A percentile compares a stretch with the other conserved stretches of the same genome.
Evolutionary conservation across 2,888 invertebrate genomes (phyloP).

Genomic region (Diadromus collaris): DNA sequence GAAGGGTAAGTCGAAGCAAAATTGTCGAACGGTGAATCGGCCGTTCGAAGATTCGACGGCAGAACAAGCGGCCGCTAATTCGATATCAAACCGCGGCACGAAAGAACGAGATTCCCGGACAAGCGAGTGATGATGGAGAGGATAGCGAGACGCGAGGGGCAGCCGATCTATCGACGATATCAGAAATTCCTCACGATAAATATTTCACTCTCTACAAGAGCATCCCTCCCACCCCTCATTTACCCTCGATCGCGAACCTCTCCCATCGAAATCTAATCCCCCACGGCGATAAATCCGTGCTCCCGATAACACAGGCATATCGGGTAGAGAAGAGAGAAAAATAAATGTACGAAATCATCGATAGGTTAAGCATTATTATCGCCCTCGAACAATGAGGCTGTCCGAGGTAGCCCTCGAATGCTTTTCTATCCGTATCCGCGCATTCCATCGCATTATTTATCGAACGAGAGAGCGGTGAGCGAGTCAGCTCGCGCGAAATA

Average conservation of each 20-base stretch:
- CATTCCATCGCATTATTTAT: slow-evolving; percentile 36
- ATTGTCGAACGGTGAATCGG: background rate
- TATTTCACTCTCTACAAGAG: slow-evolving; percentile 58
- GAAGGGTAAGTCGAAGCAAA: background rate
- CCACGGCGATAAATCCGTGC: slow-evolving; percentile 61
- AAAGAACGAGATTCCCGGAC: slow-evolving; percentile 19
- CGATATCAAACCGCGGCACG: slow-evolving; percentile 20
- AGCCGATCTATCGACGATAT: slow-evolving; percentile 51
- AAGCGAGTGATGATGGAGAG: slow-evolving; percentile 12
- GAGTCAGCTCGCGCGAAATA: background rate
- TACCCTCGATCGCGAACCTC: background rate
- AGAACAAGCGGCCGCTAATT: slow-evolving; percentile 21
- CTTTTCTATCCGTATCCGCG: no score
- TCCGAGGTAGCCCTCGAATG: background rate
- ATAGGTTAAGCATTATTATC: slow-evolving; percentile 52
- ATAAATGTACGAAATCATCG: slow-evolving; percentile 48
- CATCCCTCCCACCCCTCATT: slow-evolving; percentile 23
- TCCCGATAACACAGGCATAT: slow-evolving; percentile 45
- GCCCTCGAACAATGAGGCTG: slow-evolving; percentile 50
- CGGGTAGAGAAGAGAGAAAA: slow-evolving; percentile 31
- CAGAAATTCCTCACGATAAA: slow-evolving; percentile 64
- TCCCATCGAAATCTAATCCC: slow-evolving; percentile 60
- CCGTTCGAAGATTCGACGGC: background rate
- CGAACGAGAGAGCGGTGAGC: background rate
- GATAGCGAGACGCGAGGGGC: slow-evolving; percentile 31